phyloP scores from a whole-genome alignment of 1,140 invertebrate species.

The Ooceraea biroi region DNA sequence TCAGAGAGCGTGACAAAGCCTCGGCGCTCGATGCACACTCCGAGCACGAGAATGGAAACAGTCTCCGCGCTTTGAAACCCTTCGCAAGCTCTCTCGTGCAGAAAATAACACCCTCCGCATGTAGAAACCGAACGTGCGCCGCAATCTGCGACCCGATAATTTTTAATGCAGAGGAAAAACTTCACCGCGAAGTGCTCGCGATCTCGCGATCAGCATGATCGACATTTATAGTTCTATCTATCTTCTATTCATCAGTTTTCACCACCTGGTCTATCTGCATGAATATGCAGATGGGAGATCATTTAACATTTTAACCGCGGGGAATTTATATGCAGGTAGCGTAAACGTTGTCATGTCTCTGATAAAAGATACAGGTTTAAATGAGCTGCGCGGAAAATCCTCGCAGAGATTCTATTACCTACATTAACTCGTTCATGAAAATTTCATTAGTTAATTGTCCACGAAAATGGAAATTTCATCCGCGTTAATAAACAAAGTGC shows the following conservation, averaged over 20 bases:
- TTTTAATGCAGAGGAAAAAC: slow-evolving; percentile 18
- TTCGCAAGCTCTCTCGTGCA: slow-evolving; percentile 10
- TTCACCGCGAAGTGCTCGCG: background rate
- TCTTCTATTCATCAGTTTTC: background rate
- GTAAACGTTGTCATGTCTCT: background rate
- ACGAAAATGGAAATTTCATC: too few species aligned
- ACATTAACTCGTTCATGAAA: too few species aligned
- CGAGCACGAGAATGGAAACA: slow-evolving; percentile 34
- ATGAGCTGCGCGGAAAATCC: slow-evolving; percentile 1
- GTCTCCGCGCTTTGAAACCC: slow-evolving; percentile 17
- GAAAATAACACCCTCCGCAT: slow-evolving; percentile 31
- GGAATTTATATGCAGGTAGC: background rate
- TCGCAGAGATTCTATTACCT: too few species aligned
- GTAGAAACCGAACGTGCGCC: slow-evolving; percentile 5
- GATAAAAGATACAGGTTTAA: background rate
- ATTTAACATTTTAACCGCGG: background rate
- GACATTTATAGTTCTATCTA: slow-evolving; percentile 29
- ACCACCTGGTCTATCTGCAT: background rate
- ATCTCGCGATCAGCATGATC: slow-evolving; percentile 15
- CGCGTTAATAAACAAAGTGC: too few species aligned
- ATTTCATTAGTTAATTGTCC: too few species aligned
- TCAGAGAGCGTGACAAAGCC: slow-evolving; percentile 9
- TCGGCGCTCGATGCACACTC: background rate
- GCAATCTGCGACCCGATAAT: slow-evolving; percentile 42
- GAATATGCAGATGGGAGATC: slow-evolving; percentile 6